Evolutionary conservation across 2,888 invertebrate genomes (phyloP), one percentile per base, ranked within the genome.

Genomic region (Apeira syringaria): DNA sequence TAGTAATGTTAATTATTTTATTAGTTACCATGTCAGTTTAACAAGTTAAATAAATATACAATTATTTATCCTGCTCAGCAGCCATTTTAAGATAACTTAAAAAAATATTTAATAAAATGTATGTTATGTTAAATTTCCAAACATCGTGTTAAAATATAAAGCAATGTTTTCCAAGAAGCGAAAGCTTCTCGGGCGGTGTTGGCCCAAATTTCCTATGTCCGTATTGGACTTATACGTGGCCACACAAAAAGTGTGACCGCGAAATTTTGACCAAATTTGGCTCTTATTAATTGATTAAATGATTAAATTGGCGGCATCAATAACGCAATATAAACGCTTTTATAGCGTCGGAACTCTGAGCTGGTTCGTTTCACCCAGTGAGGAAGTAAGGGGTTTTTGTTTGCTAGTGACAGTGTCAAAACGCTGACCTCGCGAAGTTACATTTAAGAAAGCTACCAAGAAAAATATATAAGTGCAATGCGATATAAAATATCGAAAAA

Each of bases 181-280:
- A 61, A 61, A 60, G 61, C 54, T 34, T 29, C 35, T 26, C 41
- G 48, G n/a, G n/a, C 29, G 30, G 39, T 38, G 58, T 56, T 62
- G 66, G 56, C 64, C 61, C 53, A 65, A 68, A 60, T 64, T 49
- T 9, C 47, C 53, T 41, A 58, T 30, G 12, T 13, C 62, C 60
- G 58, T 55, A 54, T 53, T 50, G 29, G 57, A 56, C 50, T 5
- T 20, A 55, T 58, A 59, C 34, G 37, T 36, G 50, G 31, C 24
- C 30, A 28, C 46, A 35, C 41, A 50, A 56, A 56, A 56, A 10
- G 27, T 43, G 28, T 29, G 33, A 47, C 42, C 47, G 39, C 39
- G 15, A 48, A 40, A 13, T 26, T 43, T 29, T 31, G 27, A 29
- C 56, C 53, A 47, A 53, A 53, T 45, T 20, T 22, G 39, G 50